These are phyloP conservation scores for Megathymus violae DNA, from an alignment of 1,140 invertebrate species.

Conservation along the genomic window DNA sequence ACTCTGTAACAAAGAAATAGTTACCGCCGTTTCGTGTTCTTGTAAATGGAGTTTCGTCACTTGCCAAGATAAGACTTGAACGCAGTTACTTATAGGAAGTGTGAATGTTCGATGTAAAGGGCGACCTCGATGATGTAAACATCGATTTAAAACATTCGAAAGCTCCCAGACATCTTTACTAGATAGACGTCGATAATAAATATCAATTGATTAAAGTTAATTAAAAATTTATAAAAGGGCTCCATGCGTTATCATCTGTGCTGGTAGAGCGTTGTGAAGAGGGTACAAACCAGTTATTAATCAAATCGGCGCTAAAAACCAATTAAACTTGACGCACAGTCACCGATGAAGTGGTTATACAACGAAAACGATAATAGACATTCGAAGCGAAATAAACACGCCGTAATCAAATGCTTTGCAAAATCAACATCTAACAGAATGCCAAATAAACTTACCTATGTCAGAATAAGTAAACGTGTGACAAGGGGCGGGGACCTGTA, in stretches of 20 bases:
- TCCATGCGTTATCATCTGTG: slow-evolving; percentile 17
- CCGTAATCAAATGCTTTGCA: slow-evolving; percentile 44
- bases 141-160: slow-evolving; percentile 29
- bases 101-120: slow-evolving; percentile 44
- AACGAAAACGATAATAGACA: slow-evolving; percentile 44
- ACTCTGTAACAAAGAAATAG: slow-evolving; percentile 20
- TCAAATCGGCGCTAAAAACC: slow-evolving; percentile 59
- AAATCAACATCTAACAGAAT: slow-evolving; percentile 48
- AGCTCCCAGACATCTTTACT: slow-evolving; percentile 27
- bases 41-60: slow-evolving; percentile 59
- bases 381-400: slow-evolving; percentile 41
- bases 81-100: slow-evolving; percentile 45
- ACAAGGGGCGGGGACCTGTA: slow-evolving; percentile 36
- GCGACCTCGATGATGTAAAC: slow-evolving; percentile 39
- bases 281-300: slow-evolving; percentile 48
- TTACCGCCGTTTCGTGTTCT: slow-evolving; percentile 35
- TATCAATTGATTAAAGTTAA: slow-evolving; percentile 42
- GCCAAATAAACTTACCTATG: slow-evolving; percentile 58
- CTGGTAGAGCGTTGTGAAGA: slow-evolving; percentile 12
- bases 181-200: slow-evolving; percentile 26
- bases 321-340: slow-evolving; percentile 55
- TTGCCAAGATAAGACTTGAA: slow-evolving; percentile 55
- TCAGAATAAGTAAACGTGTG: slow-evolving; percentile 57
- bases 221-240: slow-evolving; percentile 47
- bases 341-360: slow-evolving; percentile 48